phyloP scores from a whole-genome alignment of 64 coral and sea anemone genomes.

The Stichodactyla mertensii region DNA sequence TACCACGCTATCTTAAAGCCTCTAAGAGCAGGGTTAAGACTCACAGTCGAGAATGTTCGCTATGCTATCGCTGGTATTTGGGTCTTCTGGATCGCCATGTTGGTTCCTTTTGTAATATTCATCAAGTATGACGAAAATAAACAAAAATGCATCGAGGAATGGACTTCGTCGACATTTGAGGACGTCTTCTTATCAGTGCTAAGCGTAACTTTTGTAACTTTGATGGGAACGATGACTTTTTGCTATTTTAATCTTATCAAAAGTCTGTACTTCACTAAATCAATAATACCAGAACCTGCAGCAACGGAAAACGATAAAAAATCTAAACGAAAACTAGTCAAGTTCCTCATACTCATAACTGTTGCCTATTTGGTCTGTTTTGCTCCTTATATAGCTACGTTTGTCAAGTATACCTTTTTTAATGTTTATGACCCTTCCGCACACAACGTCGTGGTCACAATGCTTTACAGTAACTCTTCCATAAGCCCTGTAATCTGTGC shows the following conservation, averaged over 20 bases:
- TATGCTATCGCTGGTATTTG: conserved; percentile 43
- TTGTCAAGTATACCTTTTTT: conserved; percentile 2
- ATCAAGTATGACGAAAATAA: neutral
- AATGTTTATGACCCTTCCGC: neutral
- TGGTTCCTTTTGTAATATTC: conserved; percentile 12
- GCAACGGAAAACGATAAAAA: neutral
- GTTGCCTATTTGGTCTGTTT: neutral
- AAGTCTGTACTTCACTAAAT: conserved; percentile 37
- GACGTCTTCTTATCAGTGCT: conserved; percentile 9
- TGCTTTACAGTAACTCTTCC: neutral
- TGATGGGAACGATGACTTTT: conserved; percentile 6
- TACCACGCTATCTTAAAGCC: conserved; percentile 57
- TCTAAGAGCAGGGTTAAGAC: neutral
- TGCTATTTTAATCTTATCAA: conserved; percentile 48
- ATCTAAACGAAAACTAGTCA: conserved; percentile 25
- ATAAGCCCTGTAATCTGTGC: neutral
- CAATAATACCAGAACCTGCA: neutral
- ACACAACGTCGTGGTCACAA: neutral
- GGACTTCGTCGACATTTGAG: neutral
- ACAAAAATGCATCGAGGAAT: conserved; percentile 8
- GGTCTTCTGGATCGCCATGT: conserved; percentile 5
- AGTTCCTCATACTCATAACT: conserved; percentile 20
- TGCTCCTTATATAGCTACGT: neutral
- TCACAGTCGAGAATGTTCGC: conserved; percentile 32
- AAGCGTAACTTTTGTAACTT: conserved; percentile 13